Base-by-base conservation (phyloP, 2,113 vertebrate genomes). In the Stegastes partitus region DNA sequence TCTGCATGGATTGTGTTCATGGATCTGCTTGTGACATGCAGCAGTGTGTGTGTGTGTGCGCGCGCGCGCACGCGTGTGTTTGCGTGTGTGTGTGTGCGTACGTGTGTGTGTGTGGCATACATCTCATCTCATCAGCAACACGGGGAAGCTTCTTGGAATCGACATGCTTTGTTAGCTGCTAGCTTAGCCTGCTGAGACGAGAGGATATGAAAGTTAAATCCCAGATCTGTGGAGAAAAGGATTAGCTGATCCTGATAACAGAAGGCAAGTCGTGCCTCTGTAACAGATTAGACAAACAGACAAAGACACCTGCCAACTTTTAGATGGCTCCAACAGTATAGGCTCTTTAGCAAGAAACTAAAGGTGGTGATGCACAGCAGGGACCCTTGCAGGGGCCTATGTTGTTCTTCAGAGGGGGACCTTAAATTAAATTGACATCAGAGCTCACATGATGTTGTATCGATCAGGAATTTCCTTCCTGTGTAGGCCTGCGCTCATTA, bases 241-340 rank as follows among this genome's bases (percentile, higher is more conserved):
- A 89, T 90, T 81, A 85, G 68, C 69, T 80, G 75, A 82, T 87
- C 74, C 72, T 45, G 61, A 73, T 75, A 61, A 65, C 71, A 88
- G 77, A 78, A 77, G 79, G 74, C 65, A 66, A 54, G 50, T 59
- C 31, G 19, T 59, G 70, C 45, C 55, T 87, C 67, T 75, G 62
- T 44, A 44, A 49, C 62, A 83, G 57, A 84, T 79, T 51, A 82
- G 25, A 19, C 6, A 34, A 76, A 58, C 19, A 22, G 50, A 44
- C 58, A 55, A 61, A 34, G 61, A 49, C 28, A 21, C 31, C 21
- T 49, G 61, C 12, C 50, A 59, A 54, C 49, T 69, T 76, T 85
- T 28, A 31, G 26, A 74, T 12, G n/a, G 37, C 16, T 45, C 42
- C 25, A 14, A 23, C 55, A 61, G 16, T 22, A 34, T 14, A 25